Evolutionary conservation across 2,113 vertebrate species (phyloP).

Genomic region (Megaleporinus macrocephalus): DNA sequence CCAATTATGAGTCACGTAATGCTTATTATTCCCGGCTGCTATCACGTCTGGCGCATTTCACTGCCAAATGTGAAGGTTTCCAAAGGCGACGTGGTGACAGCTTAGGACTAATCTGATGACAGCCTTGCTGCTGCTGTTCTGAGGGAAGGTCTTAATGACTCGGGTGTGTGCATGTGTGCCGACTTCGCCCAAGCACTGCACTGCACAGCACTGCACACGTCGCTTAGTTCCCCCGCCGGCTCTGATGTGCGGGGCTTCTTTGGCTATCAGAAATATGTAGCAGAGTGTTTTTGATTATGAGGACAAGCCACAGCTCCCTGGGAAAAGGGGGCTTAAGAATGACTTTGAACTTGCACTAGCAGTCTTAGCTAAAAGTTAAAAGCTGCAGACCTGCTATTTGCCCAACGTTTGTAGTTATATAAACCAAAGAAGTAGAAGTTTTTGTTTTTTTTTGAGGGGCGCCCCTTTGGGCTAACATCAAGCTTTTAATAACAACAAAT

Average conservation of each 20-base stretch:
- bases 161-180: not conserved
- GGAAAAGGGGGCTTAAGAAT: conserved; percentile 3
- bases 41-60: not conserved
- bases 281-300: conserved; percentile 7
- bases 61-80: conserved; percentile 3
- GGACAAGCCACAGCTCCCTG: not conserved
- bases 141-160: conserved; percentile 6
- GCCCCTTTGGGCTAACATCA: not conserved
- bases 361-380: not conserved
- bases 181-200: not conserved
- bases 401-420: not conserved
- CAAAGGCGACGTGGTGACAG: not conserved
- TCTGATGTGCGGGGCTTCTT: conserved; percentile 13
- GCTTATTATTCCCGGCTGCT: conserved; percentile 21
- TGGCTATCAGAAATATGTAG: conserved; percentile 1
- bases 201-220: not conserved
- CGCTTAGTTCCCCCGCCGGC: not conserved
- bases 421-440: not conserved
- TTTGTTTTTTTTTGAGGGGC: too few species aligned
- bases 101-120: conserved; percentile 5
- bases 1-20: conserved; percentile 2
- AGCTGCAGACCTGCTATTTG: not conserved
- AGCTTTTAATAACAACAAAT: too few species aligned
- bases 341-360: not conserved
- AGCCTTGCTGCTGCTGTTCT: not conserved